Base-by-base conservation (phyloP, 2,113 vertebrate genomes). In the Struthio camelus region DNA sequence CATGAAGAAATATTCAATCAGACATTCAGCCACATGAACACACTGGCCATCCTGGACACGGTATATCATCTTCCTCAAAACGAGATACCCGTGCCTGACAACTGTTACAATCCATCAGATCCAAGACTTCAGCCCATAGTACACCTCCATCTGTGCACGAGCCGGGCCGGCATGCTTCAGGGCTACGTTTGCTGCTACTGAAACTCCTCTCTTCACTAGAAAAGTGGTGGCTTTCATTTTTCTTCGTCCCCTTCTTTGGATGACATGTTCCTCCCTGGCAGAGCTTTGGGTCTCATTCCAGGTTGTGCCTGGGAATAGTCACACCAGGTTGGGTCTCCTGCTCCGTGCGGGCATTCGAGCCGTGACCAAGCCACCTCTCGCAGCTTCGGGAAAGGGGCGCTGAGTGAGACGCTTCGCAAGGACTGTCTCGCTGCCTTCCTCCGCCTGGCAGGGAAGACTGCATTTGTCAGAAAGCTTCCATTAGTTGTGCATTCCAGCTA, bases 391-490 rank as follows among this genome's bases (percentile, higher is more conserved):
- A 65, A 77, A 87, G 51, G 86, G n/a, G 14, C 9, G 1, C 8
- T 11, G 6, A 69, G 62, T 4, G 8, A 36, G 72, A 32, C 38
- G 48, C 69, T 75, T 72, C 62, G 3, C 36, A 59, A 69, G 1
- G 6, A 34, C 84, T 17, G 64, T 62, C 75, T 69, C 3, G 0
- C 78, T 62, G 85, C 77, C 11, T 44, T 64, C n/a, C 64, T 50
- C 51, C 9, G 61, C 91, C 86, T 66, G 32, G 38, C 65, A 91
- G 90, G 44, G 38, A 18, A 44, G 89, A 69, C 85, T 95, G 95
- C 86, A 24, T 80, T 94, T 95, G 95, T 96, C 96, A 94, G 89
- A 96, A 88, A 97, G 95, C 96, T 91, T 75, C 94, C 81, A 90
- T 97, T 88, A 93, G 95, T 66, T 4, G 12, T 96, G 94, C 94